Evolutionary conservation across 2,888 invertebrate genomes (phyloP), one percentile per base, ranked within the genome.

Genomic region (Hylaea fasciaria): DNA sequence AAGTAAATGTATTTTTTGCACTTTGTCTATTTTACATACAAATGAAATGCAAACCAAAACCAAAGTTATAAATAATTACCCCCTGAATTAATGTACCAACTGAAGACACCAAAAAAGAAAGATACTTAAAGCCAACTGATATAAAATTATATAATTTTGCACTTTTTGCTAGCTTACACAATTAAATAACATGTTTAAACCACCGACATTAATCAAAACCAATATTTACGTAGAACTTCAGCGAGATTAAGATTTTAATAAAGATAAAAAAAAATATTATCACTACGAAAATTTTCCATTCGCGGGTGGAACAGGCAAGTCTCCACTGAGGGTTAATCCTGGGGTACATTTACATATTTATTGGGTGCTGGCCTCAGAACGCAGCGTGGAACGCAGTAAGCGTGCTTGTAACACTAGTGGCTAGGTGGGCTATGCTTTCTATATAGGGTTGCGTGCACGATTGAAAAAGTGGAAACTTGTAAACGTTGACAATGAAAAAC

Each of bases 311-410:
- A 17, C 51, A 49, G 51, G 45, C 48, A 52, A 53, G 49, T 40
- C 66, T 60, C 43, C 41, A 62, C 67, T 66, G 62, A 69, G 76
- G 76, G 73, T 80, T 79, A 80, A 85, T 85, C 83, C 78, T n/a
- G 70, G 73, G 64, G 69, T 62, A 71, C 81, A 88, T 88, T 88
- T 86, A 82, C 87, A 88, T 88, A 87, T 87, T 88, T 87, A 88
- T 88, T 88, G 85, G 85, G 76, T 78, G 78, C 49, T 68, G 71
- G 68, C 77, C 76, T 78, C 82, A 79, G 85, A 12, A n/a, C 13
- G 9, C 13, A 28, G 14, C 16, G 32, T 41, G 54, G 32, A 8
- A 52, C 43, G 44, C 61, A 62, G 61, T 52, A 40, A 9, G 2
- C 43, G 12, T n/a, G 17, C 22, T 49, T 48, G 11, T 10, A 7